A percentile compares a stretch with the other conserved stretches of the same genome.
Evolutionary conservation across 2,888 invertebrate species (phyloP).

Genomic region (Xiphydria camelus): DNA sequence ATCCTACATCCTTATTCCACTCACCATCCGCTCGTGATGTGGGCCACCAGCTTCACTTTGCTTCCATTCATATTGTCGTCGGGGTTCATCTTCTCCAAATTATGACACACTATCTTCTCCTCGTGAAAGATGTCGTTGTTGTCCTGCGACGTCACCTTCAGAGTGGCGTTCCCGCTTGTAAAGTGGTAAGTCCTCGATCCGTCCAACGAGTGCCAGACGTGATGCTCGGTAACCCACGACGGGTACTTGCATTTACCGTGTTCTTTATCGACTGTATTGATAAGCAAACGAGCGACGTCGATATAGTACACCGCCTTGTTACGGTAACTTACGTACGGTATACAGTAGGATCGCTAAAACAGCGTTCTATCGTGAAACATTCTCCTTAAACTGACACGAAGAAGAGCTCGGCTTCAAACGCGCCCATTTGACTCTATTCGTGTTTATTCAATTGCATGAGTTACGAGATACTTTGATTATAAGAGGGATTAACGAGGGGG

Average conservation of each 20-base stretch:
- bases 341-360: no score
- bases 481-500: no score
- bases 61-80: conserved; percentile 50
- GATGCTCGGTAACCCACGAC: conserved; percentile 76
- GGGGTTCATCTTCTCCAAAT: conserved; percentile 43
- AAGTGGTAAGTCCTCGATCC: conserved; percentile 74
- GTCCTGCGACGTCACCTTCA: conserved; percentile 62
- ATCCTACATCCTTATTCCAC: no score
- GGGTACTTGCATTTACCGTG: conserved; percentile 79
- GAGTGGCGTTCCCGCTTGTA: conserved; percentile 73
- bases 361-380: no score
- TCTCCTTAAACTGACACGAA: no score
- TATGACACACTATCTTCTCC: conserved; percentile 53
- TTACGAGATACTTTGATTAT: no score
- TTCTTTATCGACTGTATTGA: conserved; percentile 73
- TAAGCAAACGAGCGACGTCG: no score
- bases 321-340: no score
- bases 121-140: conserved; percentile 53
- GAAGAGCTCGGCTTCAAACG: no score
- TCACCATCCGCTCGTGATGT: conserved; percentile 79
- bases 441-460: no score
- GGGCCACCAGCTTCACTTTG: conserved; percentile 71
- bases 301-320: no score
- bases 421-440: no score
- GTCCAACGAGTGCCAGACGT: conserved; percentile 80